Percentiles rank a stretch among this genome's conserved stretches.
These are phyloP conservation scores for Hemiscyllium ocellatum DNA, from an alignment of 2,113 vertebrate species.

Conservation along the genomic window DNA sequence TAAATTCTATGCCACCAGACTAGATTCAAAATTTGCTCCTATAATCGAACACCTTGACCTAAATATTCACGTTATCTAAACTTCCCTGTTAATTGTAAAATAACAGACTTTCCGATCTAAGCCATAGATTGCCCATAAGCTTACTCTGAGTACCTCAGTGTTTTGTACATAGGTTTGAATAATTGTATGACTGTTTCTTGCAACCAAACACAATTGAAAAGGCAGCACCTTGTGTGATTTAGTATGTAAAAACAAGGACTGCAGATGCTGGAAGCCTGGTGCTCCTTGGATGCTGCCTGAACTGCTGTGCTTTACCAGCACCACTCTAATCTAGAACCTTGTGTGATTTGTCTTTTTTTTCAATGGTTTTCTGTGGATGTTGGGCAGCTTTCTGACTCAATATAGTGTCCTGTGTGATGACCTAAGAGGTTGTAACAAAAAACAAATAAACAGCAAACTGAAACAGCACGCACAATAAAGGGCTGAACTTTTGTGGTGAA, in stretches of 20 bases:
- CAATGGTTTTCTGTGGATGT: neutral
- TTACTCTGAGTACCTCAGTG: neutral
- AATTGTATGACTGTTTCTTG: neutral
- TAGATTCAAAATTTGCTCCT: neutral
- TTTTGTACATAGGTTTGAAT: neutral
- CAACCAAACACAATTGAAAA: neutral
- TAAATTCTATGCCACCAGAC: no score
- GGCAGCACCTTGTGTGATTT: neutral
- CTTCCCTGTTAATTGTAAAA: neutral
- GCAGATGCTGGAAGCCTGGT: no score
- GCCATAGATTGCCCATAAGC: neutral
- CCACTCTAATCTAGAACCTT: neutral
- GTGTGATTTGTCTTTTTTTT: neutral
- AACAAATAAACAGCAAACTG: neutral
- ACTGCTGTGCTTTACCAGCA: no score
- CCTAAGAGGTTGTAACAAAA: neutral
- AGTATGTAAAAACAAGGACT: neutral
- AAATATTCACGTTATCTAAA: neutral
- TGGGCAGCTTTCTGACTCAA: neutral
- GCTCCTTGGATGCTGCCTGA: no score
- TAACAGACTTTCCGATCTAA: neutral
- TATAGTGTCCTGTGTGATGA: neutral
- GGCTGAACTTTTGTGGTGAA: no score
- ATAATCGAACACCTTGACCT: neutral
- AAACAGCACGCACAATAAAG: neutral